These are phyloP conservation scores for Mizuhopecten yessoensis DNA, from an alignment of 1,140 invertebrate genomes.

Conservation along the genomic window DNA sequence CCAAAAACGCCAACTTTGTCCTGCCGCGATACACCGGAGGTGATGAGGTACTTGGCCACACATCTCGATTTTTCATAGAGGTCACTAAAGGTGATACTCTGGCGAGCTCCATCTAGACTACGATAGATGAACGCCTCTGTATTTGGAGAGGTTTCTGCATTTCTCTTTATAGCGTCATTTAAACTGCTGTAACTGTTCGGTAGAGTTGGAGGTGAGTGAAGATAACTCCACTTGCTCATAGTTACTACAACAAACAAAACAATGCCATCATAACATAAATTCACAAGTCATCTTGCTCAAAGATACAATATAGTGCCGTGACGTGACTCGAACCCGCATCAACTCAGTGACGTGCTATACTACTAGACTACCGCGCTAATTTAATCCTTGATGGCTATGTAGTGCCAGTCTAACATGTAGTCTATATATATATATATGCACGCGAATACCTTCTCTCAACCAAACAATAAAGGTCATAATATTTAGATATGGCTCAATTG, in stretches of 20 bases:
- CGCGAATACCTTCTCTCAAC: no score
- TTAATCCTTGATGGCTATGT: no score
- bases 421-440: no score
- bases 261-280: not conserved
- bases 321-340: no score
- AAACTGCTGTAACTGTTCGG: not conserved
- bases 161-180: not conserved
- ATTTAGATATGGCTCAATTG: no score
- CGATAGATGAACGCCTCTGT: conserved; percentile 31
- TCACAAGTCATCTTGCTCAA: no score
- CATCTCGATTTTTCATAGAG: not conserved
- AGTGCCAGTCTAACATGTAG: no score
- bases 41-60: not conserved
- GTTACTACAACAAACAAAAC: not conserved
- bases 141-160: not conserved
- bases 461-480: no score
- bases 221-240: not conserved
- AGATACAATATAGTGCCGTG: no score
- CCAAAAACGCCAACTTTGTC: not conserved
- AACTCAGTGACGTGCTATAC: no score
- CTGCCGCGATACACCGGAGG: not conserved
- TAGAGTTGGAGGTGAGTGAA: not conserved
- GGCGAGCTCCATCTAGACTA: not conserved
- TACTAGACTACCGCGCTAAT: no score
- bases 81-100: not conserved